Base-by-base conservation (phyloP, 2,113 vertebrate species). In the Podocnemis expansa region DNA sequence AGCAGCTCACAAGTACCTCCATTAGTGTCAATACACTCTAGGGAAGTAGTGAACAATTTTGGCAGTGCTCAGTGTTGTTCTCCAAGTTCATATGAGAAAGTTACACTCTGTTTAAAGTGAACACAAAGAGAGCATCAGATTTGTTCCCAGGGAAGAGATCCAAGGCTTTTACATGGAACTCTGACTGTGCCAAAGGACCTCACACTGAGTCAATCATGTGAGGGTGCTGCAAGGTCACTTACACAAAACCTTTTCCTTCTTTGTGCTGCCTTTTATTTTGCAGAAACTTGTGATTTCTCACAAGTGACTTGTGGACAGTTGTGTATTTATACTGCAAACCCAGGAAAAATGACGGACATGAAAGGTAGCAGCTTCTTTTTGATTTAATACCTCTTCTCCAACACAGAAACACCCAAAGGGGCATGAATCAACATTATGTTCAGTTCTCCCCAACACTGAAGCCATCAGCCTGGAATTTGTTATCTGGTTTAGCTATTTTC, bases 1-100 rank as follows among this genome's bases (percentile, higher is more conserved):
- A 38, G 34, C n/a, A 70, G 17, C 60, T n/a, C 34, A 67, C 34
- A 82, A 17, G 67, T 54, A 86, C 87, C 91, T 82, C 54, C 43
- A 41, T 5, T 14, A 52, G 25, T 31, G 2, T 11, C 80, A 10
- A 4, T 81, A 12, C 29, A 24, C 31, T 54, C 6, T 73, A 78
- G 80, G 58, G 52, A 13, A 63, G 31, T 45, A 2, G 8, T 9
- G 7, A 6, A 0, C 0, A 6, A 87, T 54, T 45, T 78, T 80
- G 51, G 9, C 31, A 16, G 41, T 2, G 25, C 31, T 67, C 31
- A n/a, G 7, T 70, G n/a, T n/a, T 70, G 34, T 38, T 70, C 63
- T 70, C 14, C n/a, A 70, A 70, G 63, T 70, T 70, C n/a, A 38
- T 38, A 34, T 10, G 63, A 67, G 34, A 67, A 67, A 67, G 8